Base-by-base conservation (phyloP, 23 tunicate genomes). In the Styela clava region DNA sequence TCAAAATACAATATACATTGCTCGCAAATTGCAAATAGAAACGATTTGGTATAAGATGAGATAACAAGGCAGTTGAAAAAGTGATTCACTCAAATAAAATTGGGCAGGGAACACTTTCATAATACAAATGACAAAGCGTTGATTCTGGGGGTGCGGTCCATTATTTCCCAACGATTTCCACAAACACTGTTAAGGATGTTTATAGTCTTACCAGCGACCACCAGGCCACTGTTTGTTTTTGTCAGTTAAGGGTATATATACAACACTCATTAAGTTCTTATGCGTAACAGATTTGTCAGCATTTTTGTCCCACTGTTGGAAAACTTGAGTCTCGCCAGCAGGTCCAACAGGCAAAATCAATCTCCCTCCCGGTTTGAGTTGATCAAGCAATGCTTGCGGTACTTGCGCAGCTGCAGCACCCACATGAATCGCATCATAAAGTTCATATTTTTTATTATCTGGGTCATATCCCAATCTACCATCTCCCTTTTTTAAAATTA, bases 391-490 rank as follows among this genome's bases (percentile, higher is more conserved):
- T 12, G 83, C 56, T 33, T 51, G 62, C 35, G 98, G 98, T 1
- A 94, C 85, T 62, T 94, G 83, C 16, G 85, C 74, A 33, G 98
- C 98, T 35, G 98, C 98, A 7, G 98, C 98, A 9, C 98, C 98
- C 23, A 94, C 98, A 82, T 94, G 98, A 64, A 94, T 94, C 21
- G 88, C 98, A 79, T 94, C 98, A 68, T 94, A 94, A 2, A 89
- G 83, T 72, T 85, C 94, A 63, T 19, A 5, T 62, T 68, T 52
- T 33, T 35, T 79, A 27, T 83, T 74, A 3, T 92, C 88, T 16
- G 97, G 97, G 69, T 87, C 91, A 87, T 93, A 88, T 32, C 98
- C 98, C 18, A 82, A 62, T 24, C 98, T 34, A 12, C 98, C 98
- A 85, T 93, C 98, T 0, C 98, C 98, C 31, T 51, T 34, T 31